Conservation (phyloP, 2,113 vertebrate genomes). For the Rhineura floridana region DNA sequence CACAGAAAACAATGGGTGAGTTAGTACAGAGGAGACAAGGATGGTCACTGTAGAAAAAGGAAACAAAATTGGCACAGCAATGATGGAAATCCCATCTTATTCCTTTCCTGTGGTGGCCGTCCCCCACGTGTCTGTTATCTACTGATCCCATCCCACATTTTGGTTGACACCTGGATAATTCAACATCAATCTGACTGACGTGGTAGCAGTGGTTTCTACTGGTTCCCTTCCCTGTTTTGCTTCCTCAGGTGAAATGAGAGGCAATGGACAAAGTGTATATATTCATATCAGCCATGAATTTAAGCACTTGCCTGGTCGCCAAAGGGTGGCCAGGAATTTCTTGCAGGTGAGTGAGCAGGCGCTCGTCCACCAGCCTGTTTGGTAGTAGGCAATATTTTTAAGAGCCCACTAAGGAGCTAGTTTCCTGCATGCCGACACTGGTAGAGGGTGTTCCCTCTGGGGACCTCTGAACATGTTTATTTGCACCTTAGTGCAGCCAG, state of each 20-base stretch:
- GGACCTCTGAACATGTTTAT: too few relatives aligned
- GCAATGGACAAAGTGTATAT: neutral
- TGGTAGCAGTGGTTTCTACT: too few relatives aligned
- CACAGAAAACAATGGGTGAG: conserved; percentile 3
- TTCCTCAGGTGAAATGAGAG: neutral
- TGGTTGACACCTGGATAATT: neutral
- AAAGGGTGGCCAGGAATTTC: neutral
- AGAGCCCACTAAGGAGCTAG: too few relatives aligned
- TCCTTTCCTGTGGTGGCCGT: neutral
- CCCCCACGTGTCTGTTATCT: neutral
- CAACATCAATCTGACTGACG: neutral
- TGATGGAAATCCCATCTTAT: neutral
- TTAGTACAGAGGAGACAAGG: neutral
- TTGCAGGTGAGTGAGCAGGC: too few relatives aligned
- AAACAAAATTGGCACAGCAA: neutral
- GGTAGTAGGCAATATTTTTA: too few relatives aligned
- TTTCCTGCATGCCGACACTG: too few relatives aligned
- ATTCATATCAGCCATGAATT: neutral
- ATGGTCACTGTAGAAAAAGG: neutral
- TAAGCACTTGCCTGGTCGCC: neutral
- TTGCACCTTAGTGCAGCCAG: too few relatives aligned
- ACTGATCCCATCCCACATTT: neutral
- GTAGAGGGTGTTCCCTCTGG: too few relatives aligned
- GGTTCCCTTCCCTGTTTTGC: neutral
- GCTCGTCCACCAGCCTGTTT: too few relatives aligned